Percentiles rank a stretch among this genome's conserved stretches.
Evolutionary conservation across 2,888 invertebrate genomes (phyloP).

Genomic region (Stenodera caucasica): DNA sequence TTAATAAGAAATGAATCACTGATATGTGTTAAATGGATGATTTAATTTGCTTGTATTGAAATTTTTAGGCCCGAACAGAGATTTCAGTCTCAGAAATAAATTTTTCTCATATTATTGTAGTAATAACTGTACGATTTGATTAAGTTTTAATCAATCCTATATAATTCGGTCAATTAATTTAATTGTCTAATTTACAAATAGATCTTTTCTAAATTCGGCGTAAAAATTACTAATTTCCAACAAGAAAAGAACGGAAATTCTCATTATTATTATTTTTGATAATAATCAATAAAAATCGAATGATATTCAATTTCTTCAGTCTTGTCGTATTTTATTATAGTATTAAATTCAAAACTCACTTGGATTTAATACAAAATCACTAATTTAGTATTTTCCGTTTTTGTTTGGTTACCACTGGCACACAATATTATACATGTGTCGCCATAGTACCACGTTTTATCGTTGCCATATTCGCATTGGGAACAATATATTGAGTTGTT

Average conservation of each 20-base stretch:
- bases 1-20: slow-evolving; percentile 11
- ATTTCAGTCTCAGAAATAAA: neutral
- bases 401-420: neutral
- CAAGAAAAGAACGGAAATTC: slow-evolving; percentile 34
- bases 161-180: slow-evolving; percentile 53
- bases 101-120: neutral
- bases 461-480: slow-evolving; percentile 61
- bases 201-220: slow-evolving; percentile 43
- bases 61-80: slow-evolving; percentile 8
- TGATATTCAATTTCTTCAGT: slow-evolving; percentile 40
- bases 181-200: slow-evolving; percentile 47
- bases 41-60: slow-evolving; percentile 13
- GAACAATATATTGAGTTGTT: slow-evolving; percentile 60
- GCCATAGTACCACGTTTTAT: slow-evolving; percentile 67
- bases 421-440: slow-evolving; percentile 64
- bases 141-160: slow-evolving; percentile 54
- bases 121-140: slow-evolving; percentile 45
- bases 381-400: too few species aligned
- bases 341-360: slow-evolving; percentile 35
- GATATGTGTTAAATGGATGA: slow-evolving; percentile 8
- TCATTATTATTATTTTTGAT: neutral
- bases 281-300: slow-evolving; percentile 35
- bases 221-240: slow-evolving; percentile 29
- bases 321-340: too few species aligned
- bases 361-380: neutral